phyloP scores from a whole-genome alignment of 2,797 vertebrate genomes.

The Cyprinodon diabolis region DNA sequence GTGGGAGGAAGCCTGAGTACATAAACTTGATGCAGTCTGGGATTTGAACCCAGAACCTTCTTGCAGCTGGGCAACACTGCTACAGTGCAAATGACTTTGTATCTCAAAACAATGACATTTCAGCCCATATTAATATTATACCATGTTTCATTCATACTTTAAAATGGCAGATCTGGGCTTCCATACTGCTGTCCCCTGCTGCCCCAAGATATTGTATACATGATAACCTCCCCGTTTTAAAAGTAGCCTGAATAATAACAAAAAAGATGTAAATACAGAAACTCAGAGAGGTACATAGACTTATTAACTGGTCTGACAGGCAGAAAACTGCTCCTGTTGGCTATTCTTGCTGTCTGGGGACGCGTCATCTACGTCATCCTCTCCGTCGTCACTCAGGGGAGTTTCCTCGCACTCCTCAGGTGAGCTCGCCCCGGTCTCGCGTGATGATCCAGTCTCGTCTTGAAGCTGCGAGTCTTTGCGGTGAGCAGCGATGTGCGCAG shows the following conservation, averaged over 20 bases:
- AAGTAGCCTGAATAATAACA: slow-evolving; percentile 35
- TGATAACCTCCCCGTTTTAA: slow-evolving; percentile 43
- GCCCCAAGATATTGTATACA: slow-evolving; percentile 49
- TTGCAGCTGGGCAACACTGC: background rate
- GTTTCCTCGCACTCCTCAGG: slow-evolving; percentile 72
- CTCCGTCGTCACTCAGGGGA: slow-evolving; percentile 65
- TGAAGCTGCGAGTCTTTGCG: slow-evolving; percentile 66
- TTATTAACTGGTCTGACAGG: slow-evolving; percentile 73
- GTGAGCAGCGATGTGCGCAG: slow-evolving; percentile 72
- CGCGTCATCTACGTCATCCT: slow-evolving; percentile 60
- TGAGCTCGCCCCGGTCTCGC: slow-evolving; percentile 65
- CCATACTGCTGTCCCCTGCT: slow-evolving; percentile 51
- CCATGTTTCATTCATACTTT: background rate
- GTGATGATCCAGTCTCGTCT: slow-evolving; percentile 67
- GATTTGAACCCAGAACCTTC: background rate
- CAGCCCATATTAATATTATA: background rate
- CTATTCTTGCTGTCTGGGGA: slow-evolving; percentile 57
- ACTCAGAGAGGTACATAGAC: slow-evolving; percentile 49
- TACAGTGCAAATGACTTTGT: background rate
- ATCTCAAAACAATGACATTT: too few relatives aligned
- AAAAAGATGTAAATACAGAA: slow-evolving; percentile 48
- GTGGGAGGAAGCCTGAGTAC: background rate
- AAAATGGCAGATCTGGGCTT: background rate
- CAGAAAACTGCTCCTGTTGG: slow-evolving; percentile 55
- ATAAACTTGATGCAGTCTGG: background rate